A percentile compares a stretch with the other conserved stretches of the same genome.
Evolutionary conservation across 2,888 invertebrate species (phyloP).

Genomic region (Sinhomidia bicolor): DNA sequence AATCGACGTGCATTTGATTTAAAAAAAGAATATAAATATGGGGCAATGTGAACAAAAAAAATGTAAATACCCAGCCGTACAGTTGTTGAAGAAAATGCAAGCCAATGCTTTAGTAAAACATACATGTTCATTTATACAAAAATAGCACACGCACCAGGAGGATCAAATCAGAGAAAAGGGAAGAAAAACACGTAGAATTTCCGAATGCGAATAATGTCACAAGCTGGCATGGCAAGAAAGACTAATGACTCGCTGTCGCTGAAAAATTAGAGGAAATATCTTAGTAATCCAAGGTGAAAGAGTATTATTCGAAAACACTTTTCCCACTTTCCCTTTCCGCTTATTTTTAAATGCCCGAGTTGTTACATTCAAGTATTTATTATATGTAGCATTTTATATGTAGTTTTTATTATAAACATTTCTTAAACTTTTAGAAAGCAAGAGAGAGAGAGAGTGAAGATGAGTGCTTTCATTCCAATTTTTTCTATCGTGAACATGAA

Average conservation of each 20-base stretch:
- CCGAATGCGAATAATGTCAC: slow-evolving; percentile 52
- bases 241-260: slow-evolving; percentile 71
- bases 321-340: slow-evolving; percentile 33
- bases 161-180: slow-evolving; percentile 7
- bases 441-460: neutral
- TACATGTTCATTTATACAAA: neutral
- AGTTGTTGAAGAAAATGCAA: too few relatives aligned
- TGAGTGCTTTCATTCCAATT: slow-evolving; percentile 11
- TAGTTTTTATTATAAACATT: too few relatives aligned
- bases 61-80: too few relatives aligned
- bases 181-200: slow-evolving; percentile 30
- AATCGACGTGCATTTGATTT: too few relatives aligned
- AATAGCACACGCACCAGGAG: slow-evolving; percentile 1
- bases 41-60: too few relatives aligned
- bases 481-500: neutral
- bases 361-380: slow-evolving; percentile 31
- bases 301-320: slow-evolving; percentile 60
- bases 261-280: slow-evolving; percentile 61
- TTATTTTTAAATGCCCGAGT: slow-evolving; percentile 24
- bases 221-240: slow-evolving; percentile 57
- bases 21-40: too few relatives aligned
- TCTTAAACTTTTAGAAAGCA: slow-evolving; percentile 2
- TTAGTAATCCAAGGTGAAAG: slow-evolving; percentile 62
- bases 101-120: too few relatives aligned
- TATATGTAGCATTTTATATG: neutral